These are phyloP conservation scores for Vanessa cardui DNA, from an alignment of 2,888 invertebrate species.

Conservation along the genomic window DNA sequence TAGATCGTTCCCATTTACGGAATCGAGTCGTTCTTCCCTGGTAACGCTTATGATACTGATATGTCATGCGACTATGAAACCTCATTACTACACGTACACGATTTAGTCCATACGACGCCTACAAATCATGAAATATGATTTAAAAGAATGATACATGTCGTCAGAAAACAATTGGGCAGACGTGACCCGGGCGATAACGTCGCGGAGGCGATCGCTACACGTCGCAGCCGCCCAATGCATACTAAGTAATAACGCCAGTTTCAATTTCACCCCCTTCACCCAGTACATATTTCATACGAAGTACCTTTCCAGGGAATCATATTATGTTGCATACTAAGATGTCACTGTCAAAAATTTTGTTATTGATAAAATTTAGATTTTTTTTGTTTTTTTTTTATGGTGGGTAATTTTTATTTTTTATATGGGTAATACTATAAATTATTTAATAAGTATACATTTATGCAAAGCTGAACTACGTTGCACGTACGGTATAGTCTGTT, in stretches of 20 bases:
- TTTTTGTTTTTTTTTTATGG: background rate
- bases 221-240: slow-evolving; percentile 76
- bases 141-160: slow-evolving; percentile 80
- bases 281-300: slow-evolving; percentile 55
- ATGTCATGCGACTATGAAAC: slow-evolving; percentile 61
- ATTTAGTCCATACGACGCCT: slow-evolving; percentile 54
- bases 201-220: slow-evolving; percentile 69
- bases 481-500: slow-evolving; percentile 46
- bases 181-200: slow-evolving; percentile 72
- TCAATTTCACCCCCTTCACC: slow-evolving; percentile 70
- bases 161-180: slow-evolving; percentile 81
- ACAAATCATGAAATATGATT: slow-evolving; percentile 76
- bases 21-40: slow-evolving; percentile 64
- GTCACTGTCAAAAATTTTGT: slow-evolving; percentile 13
- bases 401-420: background rate
- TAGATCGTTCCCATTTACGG: slow-evolving; percentile 70
- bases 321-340: slow-evolving; percentile 33
- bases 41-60: slow-evolving; percentile 70
- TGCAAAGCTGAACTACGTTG: slow-evolving; percentile 38
- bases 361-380: background rate
- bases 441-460: background rate
- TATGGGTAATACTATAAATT: background rate
- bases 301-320: slow-evolving; percentile 31
- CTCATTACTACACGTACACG: slow-evolving; percentile 53
- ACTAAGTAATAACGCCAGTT: slow-evolving; percentile 77